These are phyloP conservation scores for Vollenhovia emeryi DNA, from an alignment of 1,140 invertebrate genomes.

Conservation along the genomic window DNA sequence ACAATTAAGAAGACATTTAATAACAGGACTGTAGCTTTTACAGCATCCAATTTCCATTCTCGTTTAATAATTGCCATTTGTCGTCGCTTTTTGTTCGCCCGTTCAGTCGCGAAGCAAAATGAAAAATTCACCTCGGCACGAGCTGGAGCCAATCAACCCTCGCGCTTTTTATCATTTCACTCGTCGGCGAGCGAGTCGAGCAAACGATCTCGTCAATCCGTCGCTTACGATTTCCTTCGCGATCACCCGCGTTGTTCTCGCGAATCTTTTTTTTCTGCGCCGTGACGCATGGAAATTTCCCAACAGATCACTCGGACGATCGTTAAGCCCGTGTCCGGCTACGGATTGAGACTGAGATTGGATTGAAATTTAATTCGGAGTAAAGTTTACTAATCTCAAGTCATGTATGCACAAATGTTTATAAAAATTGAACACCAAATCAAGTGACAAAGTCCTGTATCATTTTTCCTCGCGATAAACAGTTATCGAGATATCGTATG, in stretches of 20 bases:
- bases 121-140: neutral
- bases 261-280: neutral
- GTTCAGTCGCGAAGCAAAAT: neutral
- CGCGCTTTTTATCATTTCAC: conserved; percentile 4
- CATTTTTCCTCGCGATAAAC: too few species aligned
- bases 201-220: neutral
- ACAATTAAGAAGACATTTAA: neutral
- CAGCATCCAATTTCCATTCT: conserved; percentile 7
- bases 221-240: neutral
- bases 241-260: neutral
- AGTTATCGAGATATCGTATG: too few species aligned
- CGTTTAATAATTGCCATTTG: conserved; percentile 20
- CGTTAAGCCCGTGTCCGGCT: too few species aligned
- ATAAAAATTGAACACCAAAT: too few species aligned
- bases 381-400: too few species aligned
- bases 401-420: too few species aligned
- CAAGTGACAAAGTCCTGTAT: too few species aligned
- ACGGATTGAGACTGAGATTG: too few species aligned
- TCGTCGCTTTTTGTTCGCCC: neutral
- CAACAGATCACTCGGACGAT: neutral
- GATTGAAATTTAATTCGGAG: too few species aligned
- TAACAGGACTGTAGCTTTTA: neutral
- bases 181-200: neutral
- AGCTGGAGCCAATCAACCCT: neutral
- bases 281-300: neutral